These are phyloP conservation scores for Eidolon dupreanum DNA, from an alignment of 2,797 vertebrate genomes.

Conservation along the genomic window DNA sequence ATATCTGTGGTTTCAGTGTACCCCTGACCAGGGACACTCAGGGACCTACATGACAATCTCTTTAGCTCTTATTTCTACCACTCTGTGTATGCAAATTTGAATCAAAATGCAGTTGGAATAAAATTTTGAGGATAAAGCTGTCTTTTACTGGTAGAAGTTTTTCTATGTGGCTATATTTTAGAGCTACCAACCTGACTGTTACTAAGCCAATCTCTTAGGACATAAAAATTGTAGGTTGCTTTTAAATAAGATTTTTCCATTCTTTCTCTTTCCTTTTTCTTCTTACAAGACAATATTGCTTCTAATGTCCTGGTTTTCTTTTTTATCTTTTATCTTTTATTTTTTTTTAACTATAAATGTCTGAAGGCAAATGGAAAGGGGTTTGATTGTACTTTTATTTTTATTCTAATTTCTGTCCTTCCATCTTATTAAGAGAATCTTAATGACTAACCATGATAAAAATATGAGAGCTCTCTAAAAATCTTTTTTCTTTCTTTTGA, in stretches of 20 bases:
- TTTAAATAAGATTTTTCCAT: background rate
- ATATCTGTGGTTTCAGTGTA: background rate
- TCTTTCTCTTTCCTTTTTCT: background rate
- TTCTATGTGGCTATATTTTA: background rate
- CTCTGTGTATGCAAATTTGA: background rate
- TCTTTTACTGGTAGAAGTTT: background rate
- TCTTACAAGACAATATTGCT: background rate
- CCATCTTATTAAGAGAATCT: background rate
- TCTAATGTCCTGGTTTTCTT: background rate
- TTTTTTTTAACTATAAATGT: background rate
- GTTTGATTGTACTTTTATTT: background rate
- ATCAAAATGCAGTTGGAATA: background rate
- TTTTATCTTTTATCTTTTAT: too few species aligned
- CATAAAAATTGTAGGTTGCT: too few species aligned
- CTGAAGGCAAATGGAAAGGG: background rate
- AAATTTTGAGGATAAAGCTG: background rate
- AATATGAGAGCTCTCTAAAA: background rate
- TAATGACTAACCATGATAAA: background rate
- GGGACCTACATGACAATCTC: accelerated
- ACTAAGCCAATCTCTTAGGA: background rate
- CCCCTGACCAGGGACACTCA: background rate
- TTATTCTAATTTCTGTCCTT: background rate
- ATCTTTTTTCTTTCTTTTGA: background rate
- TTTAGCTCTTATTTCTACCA: background rate
- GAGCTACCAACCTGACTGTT: too few species aligned